Evolutionary conservation across 2,888 invertebrate species (phyloP).

Genomic region (Caenorhabditis afra): DNA sequence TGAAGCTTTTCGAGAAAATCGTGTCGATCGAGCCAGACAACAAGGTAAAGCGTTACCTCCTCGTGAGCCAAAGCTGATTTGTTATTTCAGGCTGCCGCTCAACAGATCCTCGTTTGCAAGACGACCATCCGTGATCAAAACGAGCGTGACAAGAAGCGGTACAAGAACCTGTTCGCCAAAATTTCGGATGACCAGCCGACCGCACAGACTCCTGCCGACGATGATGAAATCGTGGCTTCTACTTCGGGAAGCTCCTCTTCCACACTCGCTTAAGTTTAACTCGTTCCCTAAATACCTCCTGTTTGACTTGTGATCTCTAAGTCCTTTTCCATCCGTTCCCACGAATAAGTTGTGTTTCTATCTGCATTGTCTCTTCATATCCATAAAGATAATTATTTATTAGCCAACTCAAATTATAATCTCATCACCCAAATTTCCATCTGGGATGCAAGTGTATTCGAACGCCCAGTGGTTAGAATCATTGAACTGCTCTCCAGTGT

Average conservation of each 20-base stretch:
- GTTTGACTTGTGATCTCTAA: slow-evolving; percentile 48
- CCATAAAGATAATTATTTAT: slow-evolving; percentile 29
- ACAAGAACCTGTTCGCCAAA: slow-evolving; percentile 95
- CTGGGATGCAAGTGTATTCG: slow-evolving; percentile 42
- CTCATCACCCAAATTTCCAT: slow-evolving; percentile 58
- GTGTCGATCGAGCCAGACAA: slow-evolving; percentile 89
- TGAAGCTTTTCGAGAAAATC: slow-evolving; percentile 88
- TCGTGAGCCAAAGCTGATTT: background rate
- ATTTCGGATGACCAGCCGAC: slow-evolving; percentile 43
- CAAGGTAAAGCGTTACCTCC: slow-evolving; percentile 81
- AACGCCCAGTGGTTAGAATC: slow-evolving; percentile 38
- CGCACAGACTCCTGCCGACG: slow-evolving; percentile 42
- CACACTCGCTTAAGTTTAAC: slow-evolving; percentile 26
- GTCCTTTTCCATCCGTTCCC: background rate
- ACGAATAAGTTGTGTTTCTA: slow-evolving; percentile 7
- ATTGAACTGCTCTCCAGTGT: slow-evolving; percentile 40
- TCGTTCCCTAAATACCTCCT: background rate
- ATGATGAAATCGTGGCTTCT: slow-evolving; percentile 48
- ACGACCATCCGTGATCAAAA: slow-evolving; percentile 87
- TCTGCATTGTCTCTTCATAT: background rate
- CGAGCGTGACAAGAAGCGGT: slow-evolving; percentile 87
- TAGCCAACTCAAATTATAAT: slow-evolving; percentile 36
- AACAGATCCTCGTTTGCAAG: slow-evolving; percentile 84
- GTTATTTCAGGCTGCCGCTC: slow-evolving; percentile 71
- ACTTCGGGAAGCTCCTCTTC: slow-evolving; percentile 52